phyloP scores from a whole-genome alignment of 2,797 vertebrate species.

The Spinibarbus caldwelli region DNA sequence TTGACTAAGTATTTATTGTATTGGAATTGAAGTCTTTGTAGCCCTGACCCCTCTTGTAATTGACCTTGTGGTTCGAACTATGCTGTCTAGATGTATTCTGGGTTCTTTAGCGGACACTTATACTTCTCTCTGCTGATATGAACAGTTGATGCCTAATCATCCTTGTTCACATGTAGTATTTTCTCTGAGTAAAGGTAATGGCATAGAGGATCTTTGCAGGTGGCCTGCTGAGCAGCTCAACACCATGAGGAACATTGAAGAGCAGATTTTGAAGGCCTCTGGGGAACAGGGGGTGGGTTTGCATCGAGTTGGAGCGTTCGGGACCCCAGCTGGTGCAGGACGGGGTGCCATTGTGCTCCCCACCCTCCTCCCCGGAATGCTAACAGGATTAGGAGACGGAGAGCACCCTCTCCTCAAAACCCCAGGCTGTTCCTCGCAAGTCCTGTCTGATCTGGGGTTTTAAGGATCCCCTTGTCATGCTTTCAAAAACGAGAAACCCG shows the following conservation, averaged over 20 bases:
- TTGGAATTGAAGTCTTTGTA: not conserved
- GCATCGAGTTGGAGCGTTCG: conserved; percentile 22
- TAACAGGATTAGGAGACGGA: conserved; percentile 80
- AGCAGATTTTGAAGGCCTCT: conserved; percentile 47
- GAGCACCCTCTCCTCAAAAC: conserved; percentile 57
- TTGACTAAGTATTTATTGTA: not conserved
- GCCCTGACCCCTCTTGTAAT: not conserved
- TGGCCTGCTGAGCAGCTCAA: conserved; percentile 47
- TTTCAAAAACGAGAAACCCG: conserved; percentile 52
- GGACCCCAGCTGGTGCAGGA: conserved; percentile 77
- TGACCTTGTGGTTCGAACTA: not conserved
- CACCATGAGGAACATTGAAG: conserved; percentile 23
- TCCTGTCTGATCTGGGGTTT: conserved; percentile 61
- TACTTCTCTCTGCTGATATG: not conserved
- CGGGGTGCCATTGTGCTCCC: conserved; percentile 73
- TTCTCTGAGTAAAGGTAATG: conserved; percentile 18
- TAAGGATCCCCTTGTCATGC: conserved; percentile 51
- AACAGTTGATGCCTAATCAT: not conserved
- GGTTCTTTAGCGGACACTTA: not conserved
- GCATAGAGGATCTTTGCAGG: conserved; percentile 49
- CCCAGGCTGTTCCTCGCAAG: conserved; percentile 42
- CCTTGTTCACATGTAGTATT: not conserved
- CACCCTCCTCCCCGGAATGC: conserved; percentile 59
- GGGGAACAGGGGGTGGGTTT: conserved; percentile 46
- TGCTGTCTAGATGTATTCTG: not conserved